Percentiles rank a stretch among this genome's conserved stretches.
Evolutionary conservation across 2,797 vertebrate genomes (phyloP).

Genomic region (Propithecus deckenii): DNA sequence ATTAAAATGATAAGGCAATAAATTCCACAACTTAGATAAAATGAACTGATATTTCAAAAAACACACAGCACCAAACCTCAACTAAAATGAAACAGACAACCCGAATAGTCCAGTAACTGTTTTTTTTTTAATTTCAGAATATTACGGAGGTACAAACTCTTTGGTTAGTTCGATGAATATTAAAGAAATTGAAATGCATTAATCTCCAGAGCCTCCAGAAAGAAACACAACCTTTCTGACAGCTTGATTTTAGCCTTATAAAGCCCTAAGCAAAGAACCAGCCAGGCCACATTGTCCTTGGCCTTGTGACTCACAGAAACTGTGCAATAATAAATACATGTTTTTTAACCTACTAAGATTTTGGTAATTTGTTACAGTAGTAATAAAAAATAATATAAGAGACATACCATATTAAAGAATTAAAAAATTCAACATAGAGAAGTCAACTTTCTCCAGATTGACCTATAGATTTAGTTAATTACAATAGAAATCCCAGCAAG

Average conservation of each 20-base stretch:
- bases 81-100: not conserved
- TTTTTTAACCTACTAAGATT: not conserved
- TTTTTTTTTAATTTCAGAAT: too few species aligned
- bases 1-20: not conserved
- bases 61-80: not conserved
- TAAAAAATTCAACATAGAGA: not conserved
- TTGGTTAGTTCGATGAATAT: too few species aligned
- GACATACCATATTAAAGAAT: not conserved
- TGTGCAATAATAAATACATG: not conserved
- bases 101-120: not conserved
- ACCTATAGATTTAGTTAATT: not conserved
- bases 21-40: not conserved
- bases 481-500: not conserved
- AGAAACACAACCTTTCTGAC: not conserved
- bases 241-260: not conserved
- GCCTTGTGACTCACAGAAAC: not conserved
- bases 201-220: not conserved
- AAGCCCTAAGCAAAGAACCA: not conserved
- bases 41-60: not conserved
- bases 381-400: constrained; percentile 4
- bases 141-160: too few species aligned
- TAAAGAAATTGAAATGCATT: not conserved
- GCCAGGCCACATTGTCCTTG: not conserved
- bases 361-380: not conserved
- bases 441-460: not conserved